Base-by-base conservation (phyloP, 2,888 invertebrate genomes). In the Athetis lepigone region DNA sequence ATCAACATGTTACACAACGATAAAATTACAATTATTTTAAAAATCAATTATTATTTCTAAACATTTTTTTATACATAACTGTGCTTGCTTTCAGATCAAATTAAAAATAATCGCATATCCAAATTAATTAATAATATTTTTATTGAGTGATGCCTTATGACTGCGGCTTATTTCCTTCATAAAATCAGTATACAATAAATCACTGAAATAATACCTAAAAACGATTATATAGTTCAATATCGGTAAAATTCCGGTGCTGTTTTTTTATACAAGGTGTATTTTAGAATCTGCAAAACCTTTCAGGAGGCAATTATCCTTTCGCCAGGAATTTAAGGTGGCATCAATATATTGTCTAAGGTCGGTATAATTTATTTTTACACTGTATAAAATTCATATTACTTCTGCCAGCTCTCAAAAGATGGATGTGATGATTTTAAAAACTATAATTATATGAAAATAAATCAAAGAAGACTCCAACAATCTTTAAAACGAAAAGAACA, bases 1-100 rank as follows among this genome's bases (percentile, higher is more conserved):
- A 72, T 57, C 36, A 68, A 36, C 23, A 42, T 36, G 70, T 56
- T 29, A 65, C 49, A 69, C 23, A 46, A 51, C 36, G 23, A 46
- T 46, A 29, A 19, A 40, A 36, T 46, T 18, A 36, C 55, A 64
- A 42, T 45, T 63, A 70, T 62, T 62, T 70, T 33, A 37, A 62
- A 19, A 33, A 33, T 2, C 5, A 47, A 36, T 25, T 19, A 8
- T 49, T 25, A 16, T 51, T 21, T 50, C 40, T 42, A 25, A 7
- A 49, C 8, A 19, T 62, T 27, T 42, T 23, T 9, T 36, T 27
- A 23, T n/a, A 21, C 19, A 36, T 18, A 37, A 43, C 16, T 49
- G 16, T 23, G 33, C 7, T 37, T 21, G 6, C 13, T 27, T 5
- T 19, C 29, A 39, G 16, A 37, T 63, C 6, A 29, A 65, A 62